phyloP scores from a whole-genome alignment of 2,113 vertebrate genomes.

The Gavia stellata region DNA sequence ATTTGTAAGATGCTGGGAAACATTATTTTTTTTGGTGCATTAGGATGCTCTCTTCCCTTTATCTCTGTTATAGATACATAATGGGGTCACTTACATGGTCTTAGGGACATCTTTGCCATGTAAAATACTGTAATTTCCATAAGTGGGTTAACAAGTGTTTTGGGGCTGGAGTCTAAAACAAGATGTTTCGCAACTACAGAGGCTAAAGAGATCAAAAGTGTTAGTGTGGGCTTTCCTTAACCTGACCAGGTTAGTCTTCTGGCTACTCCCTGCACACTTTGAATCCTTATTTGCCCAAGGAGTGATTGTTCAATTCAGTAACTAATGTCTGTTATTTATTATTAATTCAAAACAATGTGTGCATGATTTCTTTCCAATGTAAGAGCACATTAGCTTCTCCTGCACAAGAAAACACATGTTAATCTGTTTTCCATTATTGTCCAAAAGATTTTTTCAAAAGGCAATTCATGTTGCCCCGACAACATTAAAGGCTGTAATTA shows the following conservation, averaged over 20 bases:
- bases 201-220: background rate
- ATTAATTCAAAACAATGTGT: background rate
- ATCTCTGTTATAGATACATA: background rate
- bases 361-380: background rate
- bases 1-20: background rate
- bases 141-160: background rate
- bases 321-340: conserved; percentile 7
- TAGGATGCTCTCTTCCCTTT: background rate
- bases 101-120: background rate
- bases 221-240: background rate
- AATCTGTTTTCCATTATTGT: conserved; percentile 48
- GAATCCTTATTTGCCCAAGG: background rate
- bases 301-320: background rate
- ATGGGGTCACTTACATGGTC: background rate
- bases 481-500: conserved; percentile 10
- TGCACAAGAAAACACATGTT: conserved; percentile 7
- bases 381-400: background rate
- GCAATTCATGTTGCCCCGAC: background rate
- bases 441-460: background rate
- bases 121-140: background rate
- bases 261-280: background rate
- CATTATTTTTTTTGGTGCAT: background rate
- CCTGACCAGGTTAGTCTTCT: background rate
- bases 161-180: background rate
- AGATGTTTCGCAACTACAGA: background rate